phyloP scores from a whole-genome alignment of 1,140 invertebrate genomes.

The Apolygus lucorum region DNA sequence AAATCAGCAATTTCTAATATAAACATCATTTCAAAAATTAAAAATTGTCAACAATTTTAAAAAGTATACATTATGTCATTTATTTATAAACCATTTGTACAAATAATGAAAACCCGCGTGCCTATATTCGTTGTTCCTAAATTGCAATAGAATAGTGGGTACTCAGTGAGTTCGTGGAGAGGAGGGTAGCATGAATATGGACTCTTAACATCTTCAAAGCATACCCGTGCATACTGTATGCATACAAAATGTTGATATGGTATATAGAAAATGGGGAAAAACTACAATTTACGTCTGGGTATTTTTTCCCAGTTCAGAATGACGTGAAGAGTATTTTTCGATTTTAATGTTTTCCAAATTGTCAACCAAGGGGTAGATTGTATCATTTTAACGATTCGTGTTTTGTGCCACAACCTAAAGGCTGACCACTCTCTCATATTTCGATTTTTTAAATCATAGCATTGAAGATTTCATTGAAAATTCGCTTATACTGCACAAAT shows the following conservation, averaged over 20 bases:
- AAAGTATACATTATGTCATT: background rate
- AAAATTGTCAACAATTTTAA: background rate
- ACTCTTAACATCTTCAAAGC: too few species aligned
- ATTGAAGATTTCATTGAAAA: too few species aligned
- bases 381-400: too few species aligned
- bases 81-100: too few species aligned
- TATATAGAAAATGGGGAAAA: background rate
- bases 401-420: too few species aligned
- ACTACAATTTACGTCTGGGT: background rate
- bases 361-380: too few species aligned
- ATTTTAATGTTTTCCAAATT: background rate
- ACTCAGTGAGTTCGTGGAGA: too few species aligned
- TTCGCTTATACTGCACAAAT: too few species aligned
- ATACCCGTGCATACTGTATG: background rate
- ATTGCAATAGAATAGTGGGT: background rate
- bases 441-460: too few species aligned
- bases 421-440: too few species aligned
- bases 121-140: background rate
- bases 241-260: background rate
- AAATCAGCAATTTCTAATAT: background rate
- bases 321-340: background rate
- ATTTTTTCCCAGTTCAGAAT: background rate
- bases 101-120: too few species aligned
- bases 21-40: background rate
- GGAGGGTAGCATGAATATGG: too few species aligned